These are phyloP conservation scores for Arbacia lixula DNA, from an alignment of 53 echinoderm and acorn worm genomes.

Conservation along the genomic window DNA sequence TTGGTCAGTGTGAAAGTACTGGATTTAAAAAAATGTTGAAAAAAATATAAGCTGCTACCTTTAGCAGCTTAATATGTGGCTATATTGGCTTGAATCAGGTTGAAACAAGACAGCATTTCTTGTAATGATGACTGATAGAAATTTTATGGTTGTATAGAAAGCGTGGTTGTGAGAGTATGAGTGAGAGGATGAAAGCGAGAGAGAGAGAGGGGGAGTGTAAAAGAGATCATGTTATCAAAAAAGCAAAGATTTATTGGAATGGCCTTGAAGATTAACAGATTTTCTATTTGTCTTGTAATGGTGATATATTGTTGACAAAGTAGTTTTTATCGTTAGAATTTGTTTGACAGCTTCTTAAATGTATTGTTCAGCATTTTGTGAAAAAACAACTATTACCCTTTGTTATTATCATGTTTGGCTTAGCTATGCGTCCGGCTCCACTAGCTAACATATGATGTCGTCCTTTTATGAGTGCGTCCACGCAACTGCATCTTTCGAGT, in stretches of 20 bases:
- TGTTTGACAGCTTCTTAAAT: conserved; percentile 1
- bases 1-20: conserved; percentile 51
- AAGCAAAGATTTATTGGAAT: conserved; percentile 38
- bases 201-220: conserved; percentile 4
- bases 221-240: conserved; percentile 1
- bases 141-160: conserved; percentile 35
- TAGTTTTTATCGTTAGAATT: conserved; percentile 39
- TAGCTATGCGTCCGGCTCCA: too few species aligned
- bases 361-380: conserved; percentile 43
- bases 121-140: conserved; percentile 4
- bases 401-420: not conserved
- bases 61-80: conserved; percentile 21
- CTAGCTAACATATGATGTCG: too few species aligned
- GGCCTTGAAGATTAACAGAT: conserved; percentile 43
- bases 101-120: conserved; percentile 28
- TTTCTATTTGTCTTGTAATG: conserved; percentile 15
- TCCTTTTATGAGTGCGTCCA: too few species aligned
- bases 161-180: too few species aligned
- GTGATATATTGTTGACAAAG: conserved; percentile 48
- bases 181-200: not conserved
- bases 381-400: conserved; percentile 21
- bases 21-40: conserved; percentile 27
- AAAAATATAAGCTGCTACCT: conserved; percentile 12
- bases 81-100: conserved; percentile 24
- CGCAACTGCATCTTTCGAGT: too few species aligned